Evolutionary conservation across 23 tunicate genomes (phyloP).

Genomic region (Aplidium turbinatum): DNA sequence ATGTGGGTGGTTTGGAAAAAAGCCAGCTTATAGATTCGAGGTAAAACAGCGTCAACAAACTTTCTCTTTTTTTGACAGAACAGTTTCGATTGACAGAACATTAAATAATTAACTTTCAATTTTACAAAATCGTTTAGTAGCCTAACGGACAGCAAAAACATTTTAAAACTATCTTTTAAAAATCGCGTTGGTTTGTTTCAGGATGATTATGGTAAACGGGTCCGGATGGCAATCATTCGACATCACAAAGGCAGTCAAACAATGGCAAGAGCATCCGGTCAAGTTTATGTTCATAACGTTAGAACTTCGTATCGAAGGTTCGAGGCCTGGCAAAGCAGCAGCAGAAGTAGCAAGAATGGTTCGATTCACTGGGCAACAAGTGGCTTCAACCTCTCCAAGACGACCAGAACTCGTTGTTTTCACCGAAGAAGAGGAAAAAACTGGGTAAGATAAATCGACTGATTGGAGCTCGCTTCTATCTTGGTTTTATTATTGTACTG

Average conservation of each 20-base stretch:
- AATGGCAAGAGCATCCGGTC: conserved; percentile 83
- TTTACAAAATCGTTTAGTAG: neutral
- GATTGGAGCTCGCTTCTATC: too few relatives aligned
- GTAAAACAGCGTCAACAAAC: conserved; percentile 18
- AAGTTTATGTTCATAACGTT: conserved; percentile 74
- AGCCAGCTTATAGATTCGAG: conserved; percentile 65
- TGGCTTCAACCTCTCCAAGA: conserved; percentile 32
- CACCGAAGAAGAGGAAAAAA: conserved; percentile 50
- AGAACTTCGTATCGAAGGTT: conserved; percentile 71
- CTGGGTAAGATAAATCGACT: conserved; percentile 42
- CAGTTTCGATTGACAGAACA: too few relatives aligned
- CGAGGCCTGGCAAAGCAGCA: conserved; percentile 71
- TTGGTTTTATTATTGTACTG: too few relatives aligned
- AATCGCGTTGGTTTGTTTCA: conserved; percentile 17
- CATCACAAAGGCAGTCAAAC: conserved; percentile 70
- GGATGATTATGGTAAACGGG: conserved; percentile 78
- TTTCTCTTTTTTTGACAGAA: neutral
- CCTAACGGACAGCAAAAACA: neutral
- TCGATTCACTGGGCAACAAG: conserved; percentile 78
- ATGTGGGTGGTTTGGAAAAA: conserved; percentile 38
- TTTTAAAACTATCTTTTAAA: too few relatives aligned
- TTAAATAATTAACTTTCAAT: neutral
- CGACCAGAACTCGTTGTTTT: conserved; percentile 81
- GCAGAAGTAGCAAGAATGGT: conserved; percentile 70
- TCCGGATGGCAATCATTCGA: conserved; percentile 94